Base-by-base conservation (phyloP, 2,888 invertebrate genomes). In the Heliconius ismenius region DNA sequence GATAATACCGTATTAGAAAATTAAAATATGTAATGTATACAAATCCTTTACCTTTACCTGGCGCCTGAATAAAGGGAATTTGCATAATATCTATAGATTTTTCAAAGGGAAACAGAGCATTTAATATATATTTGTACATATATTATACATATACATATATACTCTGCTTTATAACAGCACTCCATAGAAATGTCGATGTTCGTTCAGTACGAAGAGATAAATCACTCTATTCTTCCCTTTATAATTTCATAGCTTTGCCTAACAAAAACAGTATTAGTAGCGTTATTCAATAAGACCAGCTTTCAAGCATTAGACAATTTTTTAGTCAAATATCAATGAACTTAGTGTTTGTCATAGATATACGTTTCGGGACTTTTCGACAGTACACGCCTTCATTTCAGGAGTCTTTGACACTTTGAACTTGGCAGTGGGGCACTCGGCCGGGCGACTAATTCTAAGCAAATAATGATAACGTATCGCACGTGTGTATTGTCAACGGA, bases 321-420 rank as follows among this genome's bases (percentile, higher is more conserved):
- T 67, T 67, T 39, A 6, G 3, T 24, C 18, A 36, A 26, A 54
- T 43, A 49, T 32, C 74, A 62, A 26, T 73, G 62, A 62, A 73
- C 62, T 62, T 62, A 26, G 36, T 60, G 26, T 67, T 67, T 67
- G 39, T 67, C 15, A 67, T 73, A 39, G 60, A 60, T 39, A 43
- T 24, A 24, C 26, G 21, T 32, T 60, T 60, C 26, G 62, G 26
- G 18, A 28, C 54, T 65, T 75, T 76, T 76, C 65, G 76, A 76
- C 65, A 73, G 64, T 67, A 60, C 39, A 76, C 65, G 67, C 43
- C 73, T 73, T 74, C 60, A 76, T 73, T 76, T 73, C 73, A 73
- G 67, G 82, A 84, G 85, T 85, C 86, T 89, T 87, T 91, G 91
- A 91, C 91, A 90, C 88, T 90, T 90, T 93, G 91, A 93, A 93